Evolutionary conservation across 2,797 vertebrate genomes (phyloP).

Genomic region (Chaetophractus vellerosus): DNA sequence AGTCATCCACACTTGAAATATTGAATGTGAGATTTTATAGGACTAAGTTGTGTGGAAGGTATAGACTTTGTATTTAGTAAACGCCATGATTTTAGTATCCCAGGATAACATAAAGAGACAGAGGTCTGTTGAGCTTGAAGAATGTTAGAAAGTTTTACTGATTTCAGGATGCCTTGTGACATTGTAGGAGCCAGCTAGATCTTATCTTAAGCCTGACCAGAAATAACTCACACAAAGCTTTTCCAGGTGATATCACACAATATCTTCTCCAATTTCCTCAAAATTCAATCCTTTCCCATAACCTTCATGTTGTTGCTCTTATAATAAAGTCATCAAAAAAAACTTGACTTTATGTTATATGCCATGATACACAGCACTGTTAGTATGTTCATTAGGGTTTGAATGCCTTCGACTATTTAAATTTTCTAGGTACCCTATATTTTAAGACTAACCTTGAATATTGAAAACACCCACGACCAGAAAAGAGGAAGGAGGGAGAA

Average conservation of each 20-base stretch:
- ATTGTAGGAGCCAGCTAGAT: neutral
- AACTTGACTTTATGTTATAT: constrained; percentile 21
- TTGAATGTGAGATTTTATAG: neutral
- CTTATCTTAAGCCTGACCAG: constrained; percentile 13
- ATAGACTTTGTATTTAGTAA: neutral
- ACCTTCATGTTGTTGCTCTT: neutral
- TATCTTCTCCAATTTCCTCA: neutral
- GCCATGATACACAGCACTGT: neutral
- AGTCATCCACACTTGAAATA: constrained; percentile 33
- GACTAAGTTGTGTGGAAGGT: neutral
- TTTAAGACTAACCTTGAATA: constrained; percentile 17
- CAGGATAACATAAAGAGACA: neutral
- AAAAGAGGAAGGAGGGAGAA: neutral
- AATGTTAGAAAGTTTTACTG: constrained; percentile 43
- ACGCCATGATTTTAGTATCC: neutral
- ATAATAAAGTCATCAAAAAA: neutral
- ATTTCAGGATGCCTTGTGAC: neutral
- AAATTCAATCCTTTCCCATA: neutral
- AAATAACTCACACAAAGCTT: neutral
- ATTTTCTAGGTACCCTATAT: neutral
- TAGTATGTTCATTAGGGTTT: constrained; percentile 21
- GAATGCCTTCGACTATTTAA: constrained; percentile 38
- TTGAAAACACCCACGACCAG: neutral
- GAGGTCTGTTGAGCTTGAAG: neutral
- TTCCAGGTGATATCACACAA: neutral